These are phyloP conservation scores for Pteromalus puparum DNA, from an alignment of 1,140 invertebrate species.

Conservation along the genomic window DNA sequence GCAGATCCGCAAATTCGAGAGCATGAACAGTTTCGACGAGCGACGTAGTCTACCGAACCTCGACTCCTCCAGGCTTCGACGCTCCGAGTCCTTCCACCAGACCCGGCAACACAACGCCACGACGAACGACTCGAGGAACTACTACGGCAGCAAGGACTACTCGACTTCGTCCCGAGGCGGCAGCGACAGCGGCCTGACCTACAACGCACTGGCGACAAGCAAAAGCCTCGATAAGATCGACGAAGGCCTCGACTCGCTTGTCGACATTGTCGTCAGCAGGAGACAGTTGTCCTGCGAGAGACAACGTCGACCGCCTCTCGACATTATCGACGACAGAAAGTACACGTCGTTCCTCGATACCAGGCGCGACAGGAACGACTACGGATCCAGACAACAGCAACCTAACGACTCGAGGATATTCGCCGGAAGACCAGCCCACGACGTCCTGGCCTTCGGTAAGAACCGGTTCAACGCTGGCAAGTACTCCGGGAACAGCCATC, in stretches of 20 bases:
- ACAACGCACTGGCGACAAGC: constrained; percentile 55
- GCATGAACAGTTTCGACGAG: constrained; percentile 70
- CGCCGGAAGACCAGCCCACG: constrained; percentile 65
- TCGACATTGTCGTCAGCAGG: constrained; percentile 81
- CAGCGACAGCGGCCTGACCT: constrained; percentile 64
- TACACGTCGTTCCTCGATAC: constrained; percentile 43
- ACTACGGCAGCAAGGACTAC: constrained; percentile 57
- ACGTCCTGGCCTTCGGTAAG: constrained; percentile 70
- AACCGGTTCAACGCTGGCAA: constrained; percentile 71
- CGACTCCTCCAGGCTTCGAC: constrained; percentile 58
- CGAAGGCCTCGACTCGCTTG: constrained; percentile 83
- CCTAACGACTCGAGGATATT: constrained; percentile 66
- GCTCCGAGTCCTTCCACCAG: constrained; percentile 72
- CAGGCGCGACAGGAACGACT: constrained; percentile 40
- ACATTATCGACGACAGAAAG: constrained; percentile 29
- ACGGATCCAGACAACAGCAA: not conserved
- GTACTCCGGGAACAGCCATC: constrained; percentile 66
- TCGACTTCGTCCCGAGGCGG: constrained; percentile 55
- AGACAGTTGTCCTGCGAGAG: constrained; percentile 27
- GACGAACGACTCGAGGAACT: not conserved
- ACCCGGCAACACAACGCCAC: constrained; percentile 9
- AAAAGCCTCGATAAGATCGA: constrained; percentile 88
- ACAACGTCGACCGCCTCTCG: constrained; percentile 16
- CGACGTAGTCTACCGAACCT: constrained; percentile 22
- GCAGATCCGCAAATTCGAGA: constrained; percentile 71